Conservation (phyloP, 2,888 invertebrate genomes). For the Tortricodes alternella region DNA sequence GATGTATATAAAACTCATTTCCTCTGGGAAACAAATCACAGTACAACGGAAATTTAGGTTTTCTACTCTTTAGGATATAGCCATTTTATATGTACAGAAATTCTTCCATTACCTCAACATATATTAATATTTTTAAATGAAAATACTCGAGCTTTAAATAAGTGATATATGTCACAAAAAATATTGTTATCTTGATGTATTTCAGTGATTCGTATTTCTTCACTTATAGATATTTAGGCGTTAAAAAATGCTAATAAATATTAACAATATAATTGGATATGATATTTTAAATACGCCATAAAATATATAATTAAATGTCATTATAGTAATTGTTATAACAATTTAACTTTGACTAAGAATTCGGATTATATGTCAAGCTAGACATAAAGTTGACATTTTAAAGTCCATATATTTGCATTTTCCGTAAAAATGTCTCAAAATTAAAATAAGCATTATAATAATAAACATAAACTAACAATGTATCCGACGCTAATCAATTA, state of each 20-base stretch:
- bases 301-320: no score
- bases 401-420: no score
- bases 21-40: neutral
- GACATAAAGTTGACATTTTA: no score
- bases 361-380: no score
- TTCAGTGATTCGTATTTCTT: slow-evolving; percentile 16
- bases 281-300: no score
- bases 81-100: slow-evolving; percentile 16
- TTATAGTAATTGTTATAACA: no score
- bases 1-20: neutral
- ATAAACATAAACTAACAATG: neutral
- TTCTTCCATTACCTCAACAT: slow-evolving; percentile 28
- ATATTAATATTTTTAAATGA: slow-evolving; percentile 1
- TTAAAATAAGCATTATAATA: neutral
- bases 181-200: slow-evolving; percentile 25
- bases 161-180: slow-evolving; percentile 45
- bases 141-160: slow-evolving; percentile 22
- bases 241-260: no score
- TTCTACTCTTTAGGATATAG: slow-evolving; percentile 8
- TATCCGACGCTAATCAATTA: neutral
- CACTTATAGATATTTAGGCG: neutral
- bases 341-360: no score
- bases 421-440: no score
- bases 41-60: neutral
- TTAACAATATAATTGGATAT: no score